Percentiles rank a stretch among this genome's conserved stretches.
phyloP scores from a whole-genome alignment of 2,113 vertebrate species.

The Heptranchias perlo region DNA sequence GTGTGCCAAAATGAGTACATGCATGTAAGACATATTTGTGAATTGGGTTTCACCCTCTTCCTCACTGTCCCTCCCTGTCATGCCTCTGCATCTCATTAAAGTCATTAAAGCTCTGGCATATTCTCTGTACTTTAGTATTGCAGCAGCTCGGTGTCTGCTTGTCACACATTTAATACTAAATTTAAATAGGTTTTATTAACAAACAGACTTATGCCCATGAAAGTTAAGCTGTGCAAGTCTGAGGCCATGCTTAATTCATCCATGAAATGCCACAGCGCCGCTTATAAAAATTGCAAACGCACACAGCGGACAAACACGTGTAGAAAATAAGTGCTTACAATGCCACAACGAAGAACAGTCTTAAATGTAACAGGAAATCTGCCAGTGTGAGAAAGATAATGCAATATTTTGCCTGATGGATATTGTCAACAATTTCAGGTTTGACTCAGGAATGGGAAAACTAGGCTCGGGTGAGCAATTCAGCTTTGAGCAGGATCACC shows the following conservation, averaged over 20 bases:
- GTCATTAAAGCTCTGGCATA: neutral
- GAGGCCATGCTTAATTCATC: neutral
- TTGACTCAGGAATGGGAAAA: neutral
- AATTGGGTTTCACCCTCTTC: neutral
- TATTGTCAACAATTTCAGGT: neutral
- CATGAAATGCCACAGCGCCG: neutral
- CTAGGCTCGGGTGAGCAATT: too few species aligned
- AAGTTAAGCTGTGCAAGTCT: neutral
- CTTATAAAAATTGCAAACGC: neutral
- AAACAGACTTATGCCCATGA: neutral
- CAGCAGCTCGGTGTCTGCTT: neutral
- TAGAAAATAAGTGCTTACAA: neutral
- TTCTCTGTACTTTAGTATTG: neutral
- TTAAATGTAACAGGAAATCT: neutral
- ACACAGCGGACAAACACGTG: neutral
- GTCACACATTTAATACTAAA: neutral
- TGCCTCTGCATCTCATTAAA: neutral
- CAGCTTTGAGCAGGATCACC: neutral
- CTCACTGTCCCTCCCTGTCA: neutral
- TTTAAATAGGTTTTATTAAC: constrained; percentile 2
- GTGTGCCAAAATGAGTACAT: too few species aligned
- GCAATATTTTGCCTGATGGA: neutral
- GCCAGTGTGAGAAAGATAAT: neutral
- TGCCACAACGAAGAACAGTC: neutral
- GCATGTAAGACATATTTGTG: neutral